Conservation (phyloP, 2,888 invertebrate genomes). For the Dynastes maya region DNA sequence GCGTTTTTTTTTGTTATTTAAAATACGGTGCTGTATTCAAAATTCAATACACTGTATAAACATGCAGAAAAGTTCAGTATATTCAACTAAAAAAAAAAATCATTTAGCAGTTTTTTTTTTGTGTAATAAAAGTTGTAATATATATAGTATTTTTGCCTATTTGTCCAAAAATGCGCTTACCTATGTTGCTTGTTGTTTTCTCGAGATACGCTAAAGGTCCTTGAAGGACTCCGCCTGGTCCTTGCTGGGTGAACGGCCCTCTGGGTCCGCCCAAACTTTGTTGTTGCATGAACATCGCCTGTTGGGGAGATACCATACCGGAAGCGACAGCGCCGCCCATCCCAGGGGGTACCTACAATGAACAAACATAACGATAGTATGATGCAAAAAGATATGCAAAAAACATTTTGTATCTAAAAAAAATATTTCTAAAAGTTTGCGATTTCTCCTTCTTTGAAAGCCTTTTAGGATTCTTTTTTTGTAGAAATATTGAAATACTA, state of each 20-base stretch:
- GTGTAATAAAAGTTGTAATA: background rate
- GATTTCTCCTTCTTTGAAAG: background rate
- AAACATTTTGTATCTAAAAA: background rate
- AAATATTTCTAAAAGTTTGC: background rate
- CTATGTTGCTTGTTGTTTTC: slow-evolving; percentile 93
- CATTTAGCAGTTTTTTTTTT: too few relatives aligned
- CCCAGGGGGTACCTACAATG: slow-evolving; percentile 66
- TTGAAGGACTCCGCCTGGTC: slow-evolving; percentile 76
- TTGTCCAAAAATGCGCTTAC: slow-evolving; percentile 63
- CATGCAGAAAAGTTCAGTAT: too few relatives aligned
- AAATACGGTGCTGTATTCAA: too few relatives aligned
- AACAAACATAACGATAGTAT: slow-evolving; percentile 2
- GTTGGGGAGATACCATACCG: slow-evolving; percentile 69
- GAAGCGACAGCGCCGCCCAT: slow-evolving; percentile 66
- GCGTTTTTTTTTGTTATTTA: too few relatives aligned
- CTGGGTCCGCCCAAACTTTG: slow-evolving; percentile 71
- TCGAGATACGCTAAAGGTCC: slow-evolving; percentile 91
- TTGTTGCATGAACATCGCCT: slow-evolving; percentile 75
- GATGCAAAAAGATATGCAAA: background rate
- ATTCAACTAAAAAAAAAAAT: too few relatives aligned
- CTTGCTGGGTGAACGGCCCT: slow-evolving; percentile 71
- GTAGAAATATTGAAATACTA: too few relatives aligned
- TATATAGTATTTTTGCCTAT: background rate
- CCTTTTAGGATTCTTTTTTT: background rate
- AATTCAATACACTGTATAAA: too few relatives aligned